Percentiles rank a stretch among this genome's conserved stretches.
phyloP scores from a whole-genome alignment of 2,113 vertebrate genomes.

The Grallaria varia region DNA sequence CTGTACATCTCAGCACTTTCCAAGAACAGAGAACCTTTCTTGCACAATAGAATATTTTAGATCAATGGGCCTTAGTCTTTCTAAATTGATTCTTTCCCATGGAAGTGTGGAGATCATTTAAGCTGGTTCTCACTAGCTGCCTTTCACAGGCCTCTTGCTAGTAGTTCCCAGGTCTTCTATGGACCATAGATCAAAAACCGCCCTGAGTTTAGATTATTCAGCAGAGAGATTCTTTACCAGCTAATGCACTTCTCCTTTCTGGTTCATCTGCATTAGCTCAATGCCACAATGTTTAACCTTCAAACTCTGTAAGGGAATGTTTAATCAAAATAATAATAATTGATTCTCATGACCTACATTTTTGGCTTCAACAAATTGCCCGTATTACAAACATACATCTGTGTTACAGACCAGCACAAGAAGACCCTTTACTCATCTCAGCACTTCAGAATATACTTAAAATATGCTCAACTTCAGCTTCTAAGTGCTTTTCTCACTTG shows the following conservation, averaged over 20 bases:
- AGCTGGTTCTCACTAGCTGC: background rate
- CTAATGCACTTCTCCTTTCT: conserved; percentile 33
- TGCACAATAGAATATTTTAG: background rate
- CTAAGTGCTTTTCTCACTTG: conserved; percentile 4
- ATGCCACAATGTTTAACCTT: conserved; percentile 43
- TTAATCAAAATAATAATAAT: conserved; percentile 58
- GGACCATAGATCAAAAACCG: conserved; percentile 16
- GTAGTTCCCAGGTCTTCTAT: background rate
- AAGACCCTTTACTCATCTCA: background rate
- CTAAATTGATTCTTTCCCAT: background rate
- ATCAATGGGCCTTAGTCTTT: background rate
- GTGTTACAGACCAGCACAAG: background rate
- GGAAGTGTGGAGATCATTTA: background rate
- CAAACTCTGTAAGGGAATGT: background rate
- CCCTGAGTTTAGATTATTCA: conserved; percentile 23
- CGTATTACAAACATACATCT: background rate
- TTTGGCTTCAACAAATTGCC: conserved; percentile 1
- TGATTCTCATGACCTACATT: conserved; percentile 13
- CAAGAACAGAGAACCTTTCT: background rate
- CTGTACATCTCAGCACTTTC: background rate
- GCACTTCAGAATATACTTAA: background rate
- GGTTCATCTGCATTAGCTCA: conserved; percentile 45
- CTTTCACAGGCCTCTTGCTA: background rate
- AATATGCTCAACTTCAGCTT: conserved; percentile 13
- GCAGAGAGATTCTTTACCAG: background rate